Percentiles rank a stretch among this genome's conserved stretches.
phyloP scores from a whole-genome alignment of 2,797 vertebrate genomes.

The Carcharodon carcharias region DNA sequence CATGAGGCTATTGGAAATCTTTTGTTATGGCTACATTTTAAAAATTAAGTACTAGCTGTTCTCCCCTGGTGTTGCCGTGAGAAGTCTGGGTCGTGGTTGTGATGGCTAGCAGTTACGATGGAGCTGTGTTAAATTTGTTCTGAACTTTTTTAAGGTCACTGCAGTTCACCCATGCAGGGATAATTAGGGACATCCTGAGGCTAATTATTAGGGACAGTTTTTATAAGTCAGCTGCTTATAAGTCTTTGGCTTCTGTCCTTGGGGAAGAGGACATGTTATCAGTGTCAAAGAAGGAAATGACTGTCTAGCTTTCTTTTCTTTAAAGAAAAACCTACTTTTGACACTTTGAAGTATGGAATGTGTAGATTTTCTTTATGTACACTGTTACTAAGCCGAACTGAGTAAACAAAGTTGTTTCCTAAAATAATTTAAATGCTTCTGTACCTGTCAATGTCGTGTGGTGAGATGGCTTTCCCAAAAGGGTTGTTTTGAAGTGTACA shows the following conservation, averaged over 20 bases:
- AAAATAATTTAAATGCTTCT: not conserved
- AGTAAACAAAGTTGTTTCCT: not conserved
- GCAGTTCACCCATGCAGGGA: not conserved
- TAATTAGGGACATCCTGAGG: not conserved
- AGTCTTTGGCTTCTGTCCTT: conserved; percentile 9
- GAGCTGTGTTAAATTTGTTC: not conserved
- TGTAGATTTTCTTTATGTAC: not conserved
- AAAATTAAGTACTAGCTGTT: not conserved
- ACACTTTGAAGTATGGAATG: not conserved
- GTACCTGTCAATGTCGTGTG: not conserved
- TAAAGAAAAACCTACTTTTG: not conserved
- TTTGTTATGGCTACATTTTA: not conserved
- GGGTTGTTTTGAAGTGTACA: not conserved
- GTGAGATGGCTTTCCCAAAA: not conserved
- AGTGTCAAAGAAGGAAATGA: conserved; percentile 5
- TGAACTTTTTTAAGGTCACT: not conserved
- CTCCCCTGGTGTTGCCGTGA: not conserved
- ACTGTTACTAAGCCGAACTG: not conserved
- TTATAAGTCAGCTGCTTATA: not conserved
- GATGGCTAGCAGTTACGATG: not conserved
- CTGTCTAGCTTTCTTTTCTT: not conserved
- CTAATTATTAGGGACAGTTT: not conserved
- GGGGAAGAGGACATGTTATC: not conserved
- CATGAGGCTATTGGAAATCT: not conserved
- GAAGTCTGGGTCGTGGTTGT: not conserved